These are phyloP conservation scores for Hylaeus volcanicus DNA, from an alignment of 1,140 invertebrate genomes.

Conservation along the genomic window DNA sequence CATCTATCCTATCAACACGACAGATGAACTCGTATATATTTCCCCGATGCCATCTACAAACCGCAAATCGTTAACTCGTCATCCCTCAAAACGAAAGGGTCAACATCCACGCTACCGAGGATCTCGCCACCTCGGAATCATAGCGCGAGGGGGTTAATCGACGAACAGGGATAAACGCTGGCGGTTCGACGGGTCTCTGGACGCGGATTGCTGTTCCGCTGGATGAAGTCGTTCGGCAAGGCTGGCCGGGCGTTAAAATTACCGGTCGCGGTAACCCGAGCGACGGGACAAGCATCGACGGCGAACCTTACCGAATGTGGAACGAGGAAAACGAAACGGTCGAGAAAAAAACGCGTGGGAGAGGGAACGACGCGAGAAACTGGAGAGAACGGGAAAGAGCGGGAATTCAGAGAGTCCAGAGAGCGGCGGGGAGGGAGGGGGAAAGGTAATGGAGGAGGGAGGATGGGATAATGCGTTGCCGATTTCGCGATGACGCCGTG, in stretches of 20 bases:
- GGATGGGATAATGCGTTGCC: constrained; percentile 66
- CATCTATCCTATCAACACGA: too few species aligned
- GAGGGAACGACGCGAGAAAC: not conserved
- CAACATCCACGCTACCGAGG: too few species aligned
- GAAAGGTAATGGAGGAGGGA: constrained; percentile 28
- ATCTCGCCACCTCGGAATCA: not conserved
- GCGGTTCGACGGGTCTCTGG: constrained; percentile 34
- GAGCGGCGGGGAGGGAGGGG: not conserved
- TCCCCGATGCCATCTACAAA: too few species aligned
- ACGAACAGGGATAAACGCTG: constrained; percentile 32
- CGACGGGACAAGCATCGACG: constrained; percentile 44
- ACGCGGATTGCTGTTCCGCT: constrained; percentile 54
- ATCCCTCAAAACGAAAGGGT: too few species aligned
- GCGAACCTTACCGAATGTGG: constrained; percentile 1
- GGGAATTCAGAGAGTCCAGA: too few species aligned
- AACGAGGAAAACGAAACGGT: not conserved
- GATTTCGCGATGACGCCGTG: constrained; percentile 65
- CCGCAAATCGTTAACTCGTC: too few species aligned
- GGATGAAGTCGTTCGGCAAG: constrained; percentile 64
- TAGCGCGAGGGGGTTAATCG: not conserved
- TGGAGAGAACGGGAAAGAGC: not conserved
- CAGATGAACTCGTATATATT: too few species aligned
- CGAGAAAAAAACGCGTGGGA: constrained; percentile 8
- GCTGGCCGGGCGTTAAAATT: constrained; percentile 63
- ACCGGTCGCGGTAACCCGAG: constrained; percentile 60